Percentiles rank a stretch among this genome's conserved stretches.
Conservation (phyloP, 2,113 vertebrate genomes). For the Amblyornis subalaris region DNA sequence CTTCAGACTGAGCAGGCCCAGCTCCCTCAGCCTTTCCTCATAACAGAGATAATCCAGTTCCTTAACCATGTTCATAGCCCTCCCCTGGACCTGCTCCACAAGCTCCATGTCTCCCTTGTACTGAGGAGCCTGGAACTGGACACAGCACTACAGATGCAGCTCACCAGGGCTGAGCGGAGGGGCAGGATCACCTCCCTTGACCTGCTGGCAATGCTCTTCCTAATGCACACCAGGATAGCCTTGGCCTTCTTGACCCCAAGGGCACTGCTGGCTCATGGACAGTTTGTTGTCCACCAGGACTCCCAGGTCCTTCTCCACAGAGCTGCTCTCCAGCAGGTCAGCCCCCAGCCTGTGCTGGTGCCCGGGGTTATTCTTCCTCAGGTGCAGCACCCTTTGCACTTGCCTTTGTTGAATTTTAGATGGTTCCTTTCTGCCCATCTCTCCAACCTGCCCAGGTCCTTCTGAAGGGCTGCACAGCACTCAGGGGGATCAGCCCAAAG, state of each 20-base stretch:
- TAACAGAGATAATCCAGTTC: neutral
- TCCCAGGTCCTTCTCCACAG: neutral
- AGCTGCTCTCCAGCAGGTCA: neutral
- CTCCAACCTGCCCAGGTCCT: neutral
- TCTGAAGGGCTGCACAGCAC: neutral
- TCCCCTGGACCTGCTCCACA: fast-evolving
- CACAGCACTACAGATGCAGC: neutral
- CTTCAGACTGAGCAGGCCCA: neutral
- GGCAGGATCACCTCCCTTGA: fast-evolving
- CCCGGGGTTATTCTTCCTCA: fast-evolving
- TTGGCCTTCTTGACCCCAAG: neutral
- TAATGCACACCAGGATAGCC: neutral
- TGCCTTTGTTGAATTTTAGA: neutral
- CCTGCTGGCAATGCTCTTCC: fast-evolving
- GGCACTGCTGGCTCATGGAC: neutral
- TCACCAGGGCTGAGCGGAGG: neutral
- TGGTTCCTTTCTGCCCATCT: neutral
- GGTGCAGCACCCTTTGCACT: neutral
- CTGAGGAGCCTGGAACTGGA: neutral
- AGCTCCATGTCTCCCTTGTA: neutral
- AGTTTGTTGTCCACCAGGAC: neutral
- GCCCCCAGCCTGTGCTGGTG: neutral
- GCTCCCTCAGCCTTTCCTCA: fast-evolving
- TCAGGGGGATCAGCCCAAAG: neutral
- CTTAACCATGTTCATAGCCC: fast-evolving